These are phyloP conservation scores for Ichneumoninae sp. DNA, from an alignment of 2,888 invertebrate genomes.

Conservation along the genomic window DNA sequence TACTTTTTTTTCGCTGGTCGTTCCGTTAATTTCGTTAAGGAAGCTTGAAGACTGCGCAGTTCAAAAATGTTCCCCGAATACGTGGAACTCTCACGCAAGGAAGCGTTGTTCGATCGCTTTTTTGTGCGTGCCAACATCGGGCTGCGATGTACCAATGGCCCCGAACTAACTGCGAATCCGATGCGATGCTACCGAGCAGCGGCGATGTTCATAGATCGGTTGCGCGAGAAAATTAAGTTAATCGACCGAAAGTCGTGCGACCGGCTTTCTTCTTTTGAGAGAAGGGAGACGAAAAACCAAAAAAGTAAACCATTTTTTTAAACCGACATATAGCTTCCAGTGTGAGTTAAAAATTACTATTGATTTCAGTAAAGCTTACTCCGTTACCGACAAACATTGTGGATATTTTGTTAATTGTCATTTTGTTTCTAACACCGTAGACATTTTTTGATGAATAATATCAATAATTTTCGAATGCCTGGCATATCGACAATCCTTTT, in stretches of 20 bases:
- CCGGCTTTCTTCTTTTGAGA: neutral
- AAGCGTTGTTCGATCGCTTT: conserved; percentile 45
- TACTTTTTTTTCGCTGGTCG: no score
- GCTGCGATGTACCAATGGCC: conserved; percentile 49
- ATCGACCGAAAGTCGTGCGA: neutral
- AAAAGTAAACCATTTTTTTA: no score
- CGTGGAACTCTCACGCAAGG: no score
- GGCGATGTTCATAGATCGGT: conserved; percentile 55
- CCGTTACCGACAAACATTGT: no score
- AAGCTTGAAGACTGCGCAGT: no score
- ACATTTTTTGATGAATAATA: neutral
- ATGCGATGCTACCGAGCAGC: conserved; percentile 29
- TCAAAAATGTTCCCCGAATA: no score
- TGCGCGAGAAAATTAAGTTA: neutral
- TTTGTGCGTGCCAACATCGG: conserved; percentile 57
- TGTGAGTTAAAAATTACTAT: no score
- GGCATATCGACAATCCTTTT: no score
- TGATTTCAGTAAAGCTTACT: neutral
- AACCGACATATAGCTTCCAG: no score
- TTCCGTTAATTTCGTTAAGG: no score
- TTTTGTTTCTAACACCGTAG: neutral
- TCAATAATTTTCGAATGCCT: no score
- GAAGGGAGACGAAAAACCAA: neutral
- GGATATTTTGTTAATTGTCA: neutral
- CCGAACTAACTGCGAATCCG: conserved; percentile 35